Evolutionary conservation across 2,888 invertebrate species (phyloP), one percentile per base, ranked within the genome.

Genomic region (Cheiracanthium punctorium): DNA sequence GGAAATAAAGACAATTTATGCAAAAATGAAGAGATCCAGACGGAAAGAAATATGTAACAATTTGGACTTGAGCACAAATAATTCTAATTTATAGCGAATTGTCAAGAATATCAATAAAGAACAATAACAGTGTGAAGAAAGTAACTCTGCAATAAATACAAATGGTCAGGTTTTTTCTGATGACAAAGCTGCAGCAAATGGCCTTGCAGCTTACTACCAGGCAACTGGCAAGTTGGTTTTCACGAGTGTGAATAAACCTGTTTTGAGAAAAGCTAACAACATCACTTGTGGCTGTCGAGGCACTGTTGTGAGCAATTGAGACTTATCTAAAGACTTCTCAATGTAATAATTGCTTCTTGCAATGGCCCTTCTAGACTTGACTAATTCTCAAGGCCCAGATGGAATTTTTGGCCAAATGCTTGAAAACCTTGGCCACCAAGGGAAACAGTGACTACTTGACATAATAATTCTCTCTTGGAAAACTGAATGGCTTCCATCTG

Each of bases 111-210:
- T 77, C 14, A 70, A 70, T 24, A 69, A 28, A 52, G 69, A 77
- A 24, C 48, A 77, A 24, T 24, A 41, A 5, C 69, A 77, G 33
- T 69, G 8, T 20, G 77, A 69, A 30, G 48, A 48, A 2, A 48
- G 43, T 43, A 64, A 75, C 64, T 37, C 65, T 2, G 32, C 65
- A 30, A 58, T 33, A 24, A 65, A 58, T 4, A 7, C 75, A 20
- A 37, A 4, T 64, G 70, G 70, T 33, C 70, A 70, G 70, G 41
- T 70, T 70, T 70, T 70, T 20, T 41, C 70, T 70, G 37, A 70
- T 37, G 70, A 70, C 70, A 70, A 70, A 37, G 70, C n/a, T 37
- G 41, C n/a, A 37, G 70, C 70, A 37, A 70, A 70, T 70, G 70
- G 70, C 20, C 70, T 70, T 33, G 70, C 70, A 12, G 20, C 58